These are phyloP conservation scores for Megalurothrips usitatus DNA, from an alignment of 2,888 invertebrate species.

Conservation along the genomic window DNA sequence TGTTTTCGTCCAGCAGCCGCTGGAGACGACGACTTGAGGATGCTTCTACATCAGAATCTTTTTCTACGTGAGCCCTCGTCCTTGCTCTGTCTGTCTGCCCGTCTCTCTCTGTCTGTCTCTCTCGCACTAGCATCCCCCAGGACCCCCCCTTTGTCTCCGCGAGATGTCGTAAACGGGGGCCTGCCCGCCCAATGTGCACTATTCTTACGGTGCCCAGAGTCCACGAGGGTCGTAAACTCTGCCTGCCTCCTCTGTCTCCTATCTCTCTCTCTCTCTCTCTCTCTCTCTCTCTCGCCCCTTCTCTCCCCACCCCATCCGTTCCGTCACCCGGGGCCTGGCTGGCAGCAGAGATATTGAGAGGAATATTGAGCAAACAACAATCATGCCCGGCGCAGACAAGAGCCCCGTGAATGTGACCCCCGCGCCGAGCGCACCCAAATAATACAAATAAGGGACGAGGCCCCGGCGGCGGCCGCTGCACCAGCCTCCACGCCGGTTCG, in stretches of 20 bases:
- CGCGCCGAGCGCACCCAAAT: too few relatives aligned
- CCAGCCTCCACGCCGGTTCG: too few relatives aligned
- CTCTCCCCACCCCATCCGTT: neutral
- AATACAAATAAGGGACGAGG: too few relatives aligned
- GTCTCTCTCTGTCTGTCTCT: neutral
- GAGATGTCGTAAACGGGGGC: conserved; percentile 5
- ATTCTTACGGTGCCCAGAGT: conserved; percentile 15
- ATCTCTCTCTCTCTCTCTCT: neutral
- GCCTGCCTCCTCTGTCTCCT: neutral
- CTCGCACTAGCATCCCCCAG: neutral
- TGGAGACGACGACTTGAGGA: too few relatives aligned
- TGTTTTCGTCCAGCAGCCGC: too few relatives aligned
- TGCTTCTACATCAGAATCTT: too few relatives aligned
- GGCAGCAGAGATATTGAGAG: neutral
- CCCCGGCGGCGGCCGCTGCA: too few relatives aligned
- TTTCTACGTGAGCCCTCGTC: too few relatives aligned
- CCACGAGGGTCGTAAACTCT: conserved; percentile 8
- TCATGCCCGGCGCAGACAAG: neutral
- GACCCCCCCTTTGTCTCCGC: neutral
- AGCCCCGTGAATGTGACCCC: too few relatives aligned
- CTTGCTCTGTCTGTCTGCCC: neutral
- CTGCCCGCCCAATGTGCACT: conserved; percentile 18
- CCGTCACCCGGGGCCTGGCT: neutral
- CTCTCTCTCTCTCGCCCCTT: neutral
- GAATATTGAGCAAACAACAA: neutral